phyloP scores from a whole-genome alignment of 2,888 invertebrate genomes.

The Lathronympha strigana region DNA sequence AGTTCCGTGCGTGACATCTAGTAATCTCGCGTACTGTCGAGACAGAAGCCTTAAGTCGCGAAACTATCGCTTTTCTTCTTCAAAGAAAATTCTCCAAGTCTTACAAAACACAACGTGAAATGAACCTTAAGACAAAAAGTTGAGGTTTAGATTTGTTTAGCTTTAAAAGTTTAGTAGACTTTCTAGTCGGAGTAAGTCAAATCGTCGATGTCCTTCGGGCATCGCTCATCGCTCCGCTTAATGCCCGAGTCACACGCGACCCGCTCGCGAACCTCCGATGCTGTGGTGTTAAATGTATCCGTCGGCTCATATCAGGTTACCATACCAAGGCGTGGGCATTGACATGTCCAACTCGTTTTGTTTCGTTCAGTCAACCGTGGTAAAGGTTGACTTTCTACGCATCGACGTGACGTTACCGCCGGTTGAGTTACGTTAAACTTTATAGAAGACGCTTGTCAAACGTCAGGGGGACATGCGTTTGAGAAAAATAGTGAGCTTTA shows the following conservation, averaged over 20 bases:
- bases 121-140: neutral
- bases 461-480: slow-evolving; percentile 58
- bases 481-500: slow-evolving; percentile 43
- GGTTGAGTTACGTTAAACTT: slow-evolving; percentile 73
- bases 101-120: neutral
- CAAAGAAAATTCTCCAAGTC: neutral
- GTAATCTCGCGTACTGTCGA: slow-evolving; percentile 63
- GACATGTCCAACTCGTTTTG: slow-evolving; percentile 82
- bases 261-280: slow-evolving; percentile 60
- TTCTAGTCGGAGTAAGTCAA: neutral
- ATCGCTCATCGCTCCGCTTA: slow-evolving; percentile 63
- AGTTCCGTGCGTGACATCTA: slow-evolving; percentile 67
- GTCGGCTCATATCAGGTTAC: slow-evolving; percentile 80
- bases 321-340: slow-evolving; percentile 82
- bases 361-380: slow-evolving; percentile 77
- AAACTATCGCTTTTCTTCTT: slow-evolving; percentile 51
- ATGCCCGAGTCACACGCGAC: slow-evolving; percentile 56
- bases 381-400: slow-evolving; percentile 80
- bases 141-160: slow-evolving; percentile 1
- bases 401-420: slow-evolving; percentile 70
- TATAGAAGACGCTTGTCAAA: slow-evolving; percentile 70
- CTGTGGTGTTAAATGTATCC: slow-evolving; percentile 80
- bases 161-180: neutral
- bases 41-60: slow-evolving; percentile 59
- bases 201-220: slow-evolving; percentile 55